These are phyloP conservation scores for Cotesia vestalis DNA, from an alignment of 1,140 invertebrate genomes.

Conservation along the genomic window DNA sequence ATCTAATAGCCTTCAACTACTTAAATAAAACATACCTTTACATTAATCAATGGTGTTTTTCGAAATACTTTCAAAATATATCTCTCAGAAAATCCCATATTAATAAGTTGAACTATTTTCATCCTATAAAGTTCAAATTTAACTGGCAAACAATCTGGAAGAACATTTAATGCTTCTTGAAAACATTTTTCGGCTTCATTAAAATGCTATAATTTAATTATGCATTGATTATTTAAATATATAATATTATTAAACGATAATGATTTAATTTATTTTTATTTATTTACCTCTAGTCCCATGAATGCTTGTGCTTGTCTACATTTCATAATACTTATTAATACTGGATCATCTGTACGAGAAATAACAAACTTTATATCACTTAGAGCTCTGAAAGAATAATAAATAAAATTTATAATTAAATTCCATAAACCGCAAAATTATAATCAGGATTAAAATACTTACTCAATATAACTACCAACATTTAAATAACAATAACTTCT, in stretches of 20 bases:
- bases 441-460: not conserved
- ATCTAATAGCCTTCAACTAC: no score
- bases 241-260: not conserved
- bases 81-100: constrained; percentile 24
- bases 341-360: constrained; percentile 12
- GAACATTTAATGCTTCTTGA: constrained; percentile 20
- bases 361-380: constrained; percentile 6
- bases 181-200: constrained; percentile 25
- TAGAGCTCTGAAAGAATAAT: constrained; percentile 7
- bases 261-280: not conserved
- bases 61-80: constrained; percentile 6
- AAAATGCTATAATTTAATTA: constrained; percentile 2
- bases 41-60: not conserved
- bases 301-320: constrained; percentile 19
- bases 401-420: no score
- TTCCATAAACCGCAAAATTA: no score
- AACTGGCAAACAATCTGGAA: constrained; percentile 12
- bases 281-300: constrained; percentile 3
- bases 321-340: constrained; percentile 9
- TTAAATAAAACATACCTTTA: not conserved
- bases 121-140: constrained; percentile 19
- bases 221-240: not conserved
- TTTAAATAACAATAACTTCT: constrained; percentile 37
- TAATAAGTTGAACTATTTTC: constrained; percentile 24
- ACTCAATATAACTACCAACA: constrained; percentile 28